Percentiles rank a stretch among this genome's conserved stretches.
Evolutionary conservation across 2,888 invertebrate species (phyloP).

Genomic region (Thereva unica): DNA sequence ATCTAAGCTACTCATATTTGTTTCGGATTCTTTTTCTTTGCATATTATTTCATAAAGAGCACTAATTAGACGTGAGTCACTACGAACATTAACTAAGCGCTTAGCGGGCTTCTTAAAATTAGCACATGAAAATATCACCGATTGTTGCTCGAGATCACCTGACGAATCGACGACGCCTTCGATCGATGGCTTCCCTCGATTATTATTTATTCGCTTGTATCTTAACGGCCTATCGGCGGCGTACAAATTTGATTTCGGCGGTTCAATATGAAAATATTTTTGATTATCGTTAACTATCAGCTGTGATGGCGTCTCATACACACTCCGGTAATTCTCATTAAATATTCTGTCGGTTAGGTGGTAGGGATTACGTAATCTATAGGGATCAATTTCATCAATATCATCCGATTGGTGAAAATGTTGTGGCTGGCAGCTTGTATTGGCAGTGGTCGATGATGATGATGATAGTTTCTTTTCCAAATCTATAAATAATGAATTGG

Average conservation of each 20-base stretch:
- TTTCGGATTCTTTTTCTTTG: conserved; percentile 57
- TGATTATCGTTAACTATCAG: conserved; percentile 48
- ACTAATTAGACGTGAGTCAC: conserved; percentile 57
- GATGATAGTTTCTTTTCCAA: conserved; percentile 53
- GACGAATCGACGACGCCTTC: background rate
- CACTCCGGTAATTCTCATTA: conserved; percentile 54
- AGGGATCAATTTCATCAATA: conserved; percentile 48
- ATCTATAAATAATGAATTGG: conserved; percentile 45
- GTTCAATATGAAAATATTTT: conserved; percentile 49
- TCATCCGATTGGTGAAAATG: conserved; percentile 52
- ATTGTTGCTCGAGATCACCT: conserved; percentile 32
- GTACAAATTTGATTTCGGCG: background rate
- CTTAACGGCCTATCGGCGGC: background rate
- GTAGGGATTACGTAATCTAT: conserved; percentile 1
- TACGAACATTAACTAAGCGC: conserved; percentile 55
- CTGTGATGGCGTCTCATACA: conserved; percentile 54
- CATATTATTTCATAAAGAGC: conserved; percentile 59
- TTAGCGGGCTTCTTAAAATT: conserved; percentile 46
- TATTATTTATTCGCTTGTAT: background rate
- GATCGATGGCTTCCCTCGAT: background rate
- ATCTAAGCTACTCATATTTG: conserved; percentile 40
- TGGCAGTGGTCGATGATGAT: conserved; percentile 61
- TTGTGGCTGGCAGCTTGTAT: conserved; percentile 60
- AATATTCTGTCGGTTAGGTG: background rate
- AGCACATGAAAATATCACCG: conserved; percentile 42